Evolutionary conservation across 2,797 vertebrate species (phyloP).

Genomic region (Echeneis naucrates): DNA sequence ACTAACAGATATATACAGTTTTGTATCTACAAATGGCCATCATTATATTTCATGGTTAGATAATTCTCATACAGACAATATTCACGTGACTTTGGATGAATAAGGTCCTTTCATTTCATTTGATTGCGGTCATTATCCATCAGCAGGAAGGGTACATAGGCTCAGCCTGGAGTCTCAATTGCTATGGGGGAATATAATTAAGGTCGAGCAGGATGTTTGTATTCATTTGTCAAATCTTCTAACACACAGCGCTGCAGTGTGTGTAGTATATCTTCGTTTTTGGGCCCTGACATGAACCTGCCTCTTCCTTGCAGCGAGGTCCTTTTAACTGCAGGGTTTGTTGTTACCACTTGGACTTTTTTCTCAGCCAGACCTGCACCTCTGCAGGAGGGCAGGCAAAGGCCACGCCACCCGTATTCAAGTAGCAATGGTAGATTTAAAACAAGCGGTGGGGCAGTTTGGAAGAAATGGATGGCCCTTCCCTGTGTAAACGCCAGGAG

Average conservation of each 20-base stretch:
- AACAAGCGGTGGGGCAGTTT: slow-evolving; percentile 3
- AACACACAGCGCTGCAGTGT: not conserved
- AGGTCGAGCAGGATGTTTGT: slow-evolving; percentile 1
- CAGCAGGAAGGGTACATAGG: not conserved
- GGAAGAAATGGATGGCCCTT: slow-evolving; percentile 19
- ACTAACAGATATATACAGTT: not conserved
- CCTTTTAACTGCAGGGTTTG: not conserved
- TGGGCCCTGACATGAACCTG: not conserved
- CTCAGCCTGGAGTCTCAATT: not conserved
- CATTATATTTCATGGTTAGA: not conserved
- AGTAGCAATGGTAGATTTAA: not conserved
- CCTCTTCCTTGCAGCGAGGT: not conserved
- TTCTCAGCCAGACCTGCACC: not conserved
- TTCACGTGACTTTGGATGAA: not conserved
- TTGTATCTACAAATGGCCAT: not conserved
- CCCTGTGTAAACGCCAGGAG: slow-evolving; percentile 34
- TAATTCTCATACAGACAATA: not conserved
- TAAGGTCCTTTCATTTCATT: not conserved
- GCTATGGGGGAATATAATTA: slow-evolving; percentile 4
- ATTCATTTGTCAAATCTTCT: not conserved
- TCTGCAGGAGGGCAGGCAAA: not conserved
- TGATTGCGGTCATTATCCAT: slow-evolving; percentile 3
- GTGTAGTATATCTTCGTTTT: not conserved
- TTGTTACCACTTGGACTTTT: not conserved
- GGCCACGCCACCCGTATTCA: not conserved